Conservation (phyloP, 1,140 invertebrate species). For the Magallana angulata region DNA sequence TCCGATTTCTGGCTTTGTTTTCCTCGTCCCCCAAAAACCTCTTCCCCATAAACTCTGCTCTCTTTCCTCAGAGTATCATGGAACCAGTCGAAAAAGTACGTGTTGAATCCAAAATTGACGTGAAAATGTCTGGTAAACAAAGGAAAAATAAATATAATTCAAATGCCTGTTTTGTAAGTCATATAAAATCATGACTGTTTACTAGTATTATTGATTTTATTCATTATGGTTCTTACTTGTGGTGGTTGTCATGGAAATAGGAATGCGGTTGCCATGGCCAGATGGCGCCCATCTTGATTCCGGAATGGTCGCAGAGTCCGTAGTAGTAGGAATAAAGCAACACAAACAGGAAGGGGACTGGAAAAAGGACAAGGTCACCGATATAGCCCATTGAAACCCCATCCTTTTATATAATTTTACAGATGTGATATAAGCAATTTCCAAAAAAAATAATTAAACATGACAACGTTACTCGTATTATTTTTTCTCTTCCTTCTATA, state of each 20-base stretch:
- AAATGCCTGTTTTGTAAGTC: not conserved
- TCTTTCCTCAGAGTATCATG: conserved; percentile 84
- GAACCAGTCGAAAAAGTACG: conserved; percentile 84
- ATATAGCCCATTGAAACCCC: too few species aligned
- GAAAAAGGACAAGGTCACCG: conserved; percentile 4
- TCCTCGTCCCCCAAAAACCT: conserved; percentile 84
- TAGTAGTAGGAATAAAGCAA: conserved; percentile 86
- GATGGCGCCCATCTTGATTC: conserved; percentile 86
- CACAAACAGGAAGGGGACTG: conserved; percentile 55
- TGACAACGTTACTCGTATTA: too few species aligned
- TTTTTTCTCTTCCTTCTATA: too few species aligned
- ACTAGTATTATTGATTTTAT: not conserved
- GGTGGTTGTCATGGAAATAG: conserved; percentile 88
- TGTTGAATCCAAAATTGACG: conserved; percentile 88
- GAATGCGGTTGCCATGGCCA: conserved; percentile 89
- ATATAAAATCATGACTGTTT: not conserved
- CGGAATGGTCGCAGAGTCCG: conserved; percentile 88
- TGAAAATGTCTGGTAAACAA: conserved; percentile 82
- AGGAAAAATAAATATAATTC: not conserved
- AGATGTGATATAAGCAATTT: too few species aligned
- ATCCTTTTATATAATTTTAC: too few species aligned
- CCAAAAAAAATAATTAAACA: too few species aligned
- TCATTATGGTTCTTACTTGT: conserved; percentile 81
- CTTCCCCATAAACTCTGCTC: conserved; percentile 85
- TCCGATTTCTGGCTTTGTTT: conserved; percentile 68